These are phyloP conservation scores for Sinohyriopsis cumingii DNA, from an alignment of 2,888 invertebrate genomes.

Conservation along the genomic window DNA sequence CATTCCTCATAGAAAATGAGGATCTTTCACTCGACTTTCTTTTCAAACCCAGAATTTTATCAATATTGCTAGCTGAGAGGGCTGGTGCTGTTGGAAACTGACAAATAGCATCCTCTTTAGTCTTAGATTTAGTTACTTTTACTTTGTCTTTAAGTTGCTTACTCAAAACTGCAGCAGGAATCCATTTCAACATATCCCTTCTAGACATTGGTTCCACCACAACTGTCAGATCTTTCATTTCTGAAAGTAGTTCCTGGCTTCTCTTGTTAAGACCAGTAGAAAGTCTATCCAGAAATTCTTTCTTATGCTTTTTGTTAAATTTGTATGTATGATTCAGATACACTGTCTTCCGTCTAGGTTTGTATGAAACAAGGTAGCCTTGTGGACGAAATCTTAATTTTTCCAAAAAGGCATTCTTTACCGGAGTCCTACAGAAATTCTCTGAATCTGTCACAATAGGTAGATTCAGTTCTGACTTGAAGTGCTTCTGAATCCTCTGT, in stretches of 20 bases:
- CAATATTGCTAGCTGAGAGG: conserved; percentile 50
- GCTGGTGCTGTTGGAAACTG: conserved; percentile 54
- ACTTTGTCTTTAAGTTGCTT: conserved; percentile 16
- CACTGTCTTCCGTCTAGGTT: conserved; percentile 38
- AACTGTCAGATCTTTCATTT: conserved; percentile 49
- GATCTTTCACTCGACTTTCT: conserved; percentile 25
- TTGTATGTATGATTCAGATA: conserved; percentile 54
- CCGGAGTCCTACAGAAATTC: conserved; percentile 57
- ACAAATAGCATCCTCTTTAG: conserved; percentile 11
- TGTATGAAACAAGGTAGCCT: conserved; percentile 53
- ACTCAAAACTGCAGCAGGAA: conserved; percentile 26
- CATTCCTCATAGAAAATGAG: conserved; percentile 7
- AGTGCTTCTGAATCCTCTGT: conserved; percentile 57
- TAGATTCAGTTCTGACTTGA: conserved; percentile 47
- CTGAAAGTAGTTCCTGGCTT: conserved; percentile 43
- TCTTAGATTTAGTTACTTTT: background rate
- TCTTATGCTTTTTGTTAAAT: conserved; percentile 49
- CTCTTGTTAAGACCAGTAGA: conserved; percentile 53
- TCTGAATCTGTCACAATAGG: conserved; percentile 52
- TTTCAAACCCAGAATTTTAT: conserved; percentile 55
- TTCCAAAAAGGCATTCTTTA: conserved; percentile 54
- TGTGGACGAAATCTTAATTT: conserved; percentile 52
- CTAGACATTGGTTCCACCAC: conserved; percentile 38
- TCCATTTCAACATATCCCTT: conserved; percentile 45
- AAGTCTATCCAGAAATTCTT: conserved; percentile 48